Base-by-base conservation (phyloP, 1,140 invertebrate species). In the Calycopis cecrops region DNA sequence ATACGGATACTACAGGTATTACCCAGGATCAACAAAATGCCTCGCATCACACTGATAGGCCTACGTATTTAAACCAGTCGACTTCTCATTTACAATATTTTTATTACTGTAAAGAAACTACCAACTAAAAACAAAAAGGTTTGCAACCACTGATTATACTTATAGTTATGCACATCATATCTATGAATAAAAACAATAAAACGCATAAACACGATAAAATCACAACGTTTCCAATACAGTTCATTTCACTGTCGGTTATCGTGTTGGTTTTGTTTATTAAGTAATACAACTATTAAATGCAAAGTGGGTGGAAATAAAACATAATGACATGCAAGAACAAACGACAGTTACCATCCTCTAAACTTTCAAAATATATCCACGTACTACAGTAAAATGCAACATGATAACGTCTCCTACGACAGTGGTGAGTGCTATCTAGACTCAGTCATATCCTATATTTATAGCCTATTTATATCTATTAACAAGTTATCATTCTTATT, bases 391-490 rank as follows among this genome's bases (percentile, higher is more conserved):
- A 80, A 55, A 60, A 81, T 84, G 83, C 68, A 81, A 63, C 78
- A 73, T 64, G 74, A 78, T 55, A 80, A 80, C 69, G 80, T 64
- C 56, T 84, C 76, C 17, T 85, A 78, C 56, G 73, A 72, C 48
- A 86, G 83, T 60, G 68, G 83, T 86, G 63, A 81, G 81, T 81
- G 57, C 57, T 56, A n/a, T n/a, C 47, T 47, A 16, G 6, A 47
- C 37, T 52, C n/a, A n/a, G 12, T 9, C n/a, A 53, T 48, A 52
- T 38, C 17, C n/a, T 57, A 55, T 49, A 17, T 37, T n/a, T 49
- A 60, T 68, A 59, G n/a, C n/a, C n/a, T 49, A 17, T 37, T n/a
- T 6, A 67, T 52, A 57, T 42, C 55, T 62, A 71, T 67, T 71
- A 65, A 69, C 60, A 55, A 65, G 60, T 78, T 79, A 84, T 84